These are phyloP conservation scores for Nomada fucata DNA, from an alignment of 2,888 invertebrate species.

Conservation along the genomic window DNA sequence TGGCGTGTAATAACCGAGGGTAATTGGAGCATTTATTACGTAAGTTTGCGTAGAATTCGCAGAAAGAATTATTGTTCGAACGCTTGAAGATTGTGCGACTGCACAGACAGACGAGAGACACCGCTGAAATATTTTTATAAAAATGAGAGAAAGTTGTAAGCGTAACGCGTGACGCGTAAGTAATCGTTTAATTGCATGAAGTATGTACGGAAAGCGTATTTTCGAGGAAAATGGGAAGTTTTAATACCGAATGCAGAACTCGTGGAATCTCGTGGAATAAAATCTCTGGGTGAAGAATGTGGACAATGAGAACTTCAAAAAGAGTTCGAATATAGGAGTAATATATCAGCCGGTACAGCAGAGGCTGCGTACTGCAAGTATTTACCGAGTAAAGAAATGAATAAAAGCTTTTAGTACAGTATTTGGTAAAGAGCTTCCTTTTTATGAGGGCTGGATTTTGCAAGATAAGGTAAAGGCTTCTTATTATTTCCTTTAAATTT, in stretches of 20 bases:
- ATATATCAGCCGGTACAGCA: too few species aligned
- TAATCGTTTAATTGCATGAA: background rate
- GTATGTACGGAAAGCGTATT: background rate
- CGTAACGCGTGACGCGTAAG: background rate
- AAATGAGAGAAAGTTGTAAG: background rate
- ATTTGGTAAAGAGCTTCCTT: too few species aligned
- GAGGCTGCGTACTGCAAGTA: background rate
- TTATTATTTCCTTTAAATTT: too few species aligned
- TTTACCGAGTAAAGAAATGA: background rate
- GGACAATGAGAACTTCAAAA: background rate
- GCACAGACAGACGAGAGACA: background rate
- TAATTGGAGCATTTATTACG: conserved; percentile 31
- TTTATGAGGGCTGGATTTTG: too few species aligned
- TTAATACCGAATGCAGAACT: background rate
- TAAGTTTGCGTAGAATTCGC: conserved; percentile 13
- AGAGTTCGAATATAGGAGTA: background rate
- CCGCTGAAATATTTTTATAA: background rate
- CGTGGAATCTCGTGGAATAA: background rate
- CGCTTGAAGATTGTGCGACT: background rate
- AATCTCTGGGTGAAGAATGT: background rate
- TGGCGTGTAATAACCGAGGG: conserved; percentile 30
- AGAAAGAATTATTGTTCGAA: conserved; percentile 4
- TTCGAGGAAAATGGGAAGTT: background rate
- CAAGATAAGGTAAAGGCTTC: too few species aligned
- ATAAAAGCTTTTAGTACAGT: background rate